Conservation (phyloP, 1,140 invertebrate species). For the Calliopsis andreniformis region DNA sequence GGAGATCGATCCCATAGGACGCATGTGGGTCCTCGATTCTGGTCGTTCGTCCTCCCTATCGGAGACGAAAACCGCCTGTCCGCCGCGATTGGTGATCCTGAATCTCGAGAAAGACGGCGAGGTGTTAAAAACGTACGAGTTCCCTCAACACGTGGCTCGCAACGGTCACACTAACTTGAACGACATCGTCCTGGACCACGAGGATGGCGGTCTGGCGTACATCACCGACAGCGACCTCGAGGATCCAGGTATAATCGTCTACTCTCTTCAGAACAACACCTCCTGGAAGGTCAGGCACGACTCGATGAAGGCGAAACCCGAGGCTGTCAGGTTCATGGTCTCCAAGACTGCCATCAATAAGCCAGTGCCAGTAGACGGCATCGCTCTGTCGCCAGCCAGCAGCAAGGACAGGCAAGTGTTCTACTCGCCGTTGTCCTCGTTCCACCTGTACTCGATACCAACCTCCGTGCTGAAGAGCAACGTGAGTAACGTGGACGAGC, state of each 20-base stretch:
- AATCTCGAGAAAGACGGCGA: constrained; percentile 84
- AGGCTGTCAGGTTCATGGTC: constrained; percentile 83
- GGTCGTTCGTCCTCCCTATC: constrained; percentile 82
- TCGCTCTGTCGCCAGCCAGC: constrained; percentile 84
- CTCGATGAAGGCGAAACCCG: constrained; percentile 84
- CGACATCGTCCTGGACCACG: constrained; percentile 86
- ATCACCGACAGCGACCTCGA: constrained; percentile 85
- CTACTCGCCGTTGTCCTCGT: constrained; percentile 85
- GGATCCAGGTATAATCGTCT: constrained; percentile 88
- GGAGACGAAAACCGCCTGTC: constrained; percentile 82
- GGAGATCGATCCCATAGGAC: constrained; percentile 85
- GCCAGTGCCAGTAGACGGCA: constrained; percentile 84
- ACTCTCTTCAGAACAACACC: constrained; percentile 82
- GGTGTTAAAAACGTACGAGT: constrained; percentile 82
- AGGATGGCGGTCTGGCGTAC: constrained; percentile 85
- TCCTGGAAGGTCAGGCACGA: constrained; percentile 86
- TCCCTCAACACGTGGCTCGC: constrained; percentile 82
- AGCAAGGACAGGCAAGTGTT: constrained; percentile 81
- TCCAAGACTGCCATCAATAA: constrained; percentile 82
- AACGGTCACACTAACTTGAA: constrained; percentile 83
- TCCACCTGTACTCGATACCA: constrained; percentile 84
- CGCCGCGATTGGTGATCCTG: constrained; percentile 86
- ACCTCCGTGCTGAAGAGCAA: constrained; percentile 82
- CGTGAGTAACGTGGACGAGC: constrained; percentile 70
- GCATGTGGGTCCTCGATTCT: constrained; percentile 88